phyloP scores from a whole-genome alignment of 2,797 vertebrate species.

The Eulemur rubriventer region DNA sequence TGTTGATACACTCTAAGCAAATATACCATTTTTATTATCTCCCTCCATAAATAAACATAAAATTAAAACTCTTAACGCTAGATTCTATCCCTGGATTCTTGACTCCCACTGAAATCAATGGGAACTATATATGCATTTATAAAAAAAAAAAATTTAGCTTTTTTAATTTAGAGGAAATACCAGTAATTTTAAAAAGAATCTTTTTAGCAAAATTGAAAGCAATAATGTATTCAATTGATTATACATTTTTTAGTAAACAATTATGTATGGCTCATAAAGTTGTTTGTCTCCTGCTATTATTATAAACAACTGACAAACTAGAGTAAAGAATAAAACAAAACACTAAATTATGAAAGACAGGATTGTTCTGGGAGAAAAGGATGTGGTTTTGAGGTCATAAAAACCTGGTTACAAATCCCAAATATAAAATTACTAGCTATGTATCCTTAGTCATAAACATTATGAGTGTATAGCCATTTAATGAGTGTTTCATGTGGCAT shows the following conservation, averaged over 20 bases:
- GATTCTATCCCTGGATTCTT: not conserved
- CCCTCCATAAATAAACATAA: slow-evolving; percentile 57
- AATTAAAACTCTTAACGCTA: slow-evolving; percentile 64
- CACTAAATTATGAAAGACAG: not conserved
- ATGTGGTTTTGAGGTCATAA: not conserved
- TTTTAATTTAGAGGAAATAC: slow-evolving; percentile 34
- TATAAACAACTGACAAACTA: not conserved
- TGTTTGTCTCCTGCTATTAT: not conserved
- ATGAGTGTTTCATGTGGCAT: not conserved
- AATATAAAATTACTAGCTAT: not conserved
- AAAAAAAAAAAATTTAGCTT: slow-evolving; percentile 52
- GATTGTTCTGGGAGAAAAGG: not conserved
- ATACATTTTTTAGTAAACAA: not conserved
- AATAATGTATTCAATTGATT: not conserved
- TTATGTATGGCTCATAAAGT: not conserved
- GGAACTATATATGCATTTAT: not conserved
- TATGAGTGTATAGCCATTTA: not conserved
- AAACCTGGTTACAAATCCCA: not conserved
- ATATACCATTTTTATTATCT: slow-evolving; percentile 42
- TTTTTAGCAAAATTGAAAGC: slow-evolving; percentile 16
- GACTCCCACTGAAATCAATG: slow-evolving; percentile 19
- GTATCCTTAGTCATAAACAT: not conserved
- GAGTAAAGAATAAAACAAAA: not conserved
- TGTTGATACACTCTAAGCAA: slow-evolving; percentile 18
- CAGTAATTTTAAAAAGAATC: not conserved